Conservation (phyloP, 1,140 invertebrate genomes). For the Penaeus indicus region DNA sequence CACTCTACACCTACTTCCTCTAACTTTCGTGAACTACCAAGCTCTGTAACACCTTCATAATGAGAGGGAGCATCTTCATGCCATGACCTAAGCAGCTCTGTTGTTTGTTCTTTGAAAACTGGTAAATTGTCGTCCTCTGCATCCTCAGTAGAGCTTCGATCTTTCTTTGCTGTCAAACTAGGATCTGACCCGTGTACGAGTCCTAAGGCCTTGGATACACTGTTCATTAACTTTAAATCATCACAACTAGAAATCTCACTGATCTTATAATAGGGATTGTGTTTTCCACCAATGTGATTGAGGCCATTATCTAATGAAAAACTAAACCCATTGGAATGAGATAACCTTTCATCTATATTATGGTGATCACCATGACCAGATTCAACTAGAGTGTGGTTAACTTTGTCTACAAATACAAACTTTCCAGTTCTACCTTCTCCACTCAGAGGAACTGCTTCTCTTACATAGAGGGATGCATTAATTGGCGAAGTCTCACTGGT, state of each 20-base stretch:
- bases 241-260: constrained; percentile 53
- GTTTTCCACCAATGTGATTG: constrained; percentile 54
- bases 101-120: constrained; percentile 56
- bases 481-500: constrained; percentile 40
- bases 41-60: constrained; percentile 38
- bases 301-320: constrained; percentile 60
- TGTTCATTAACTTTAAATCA: constrained; percentile 50
- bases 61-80: constrained; percentile 59
- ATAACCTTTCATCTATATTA: constrained; percentile 33
- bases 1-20: constrained; percentile 52
- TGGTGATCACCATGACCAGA: neutral
- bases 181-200: constrained; percentile 46
- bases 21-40: constrained; percentile 39
- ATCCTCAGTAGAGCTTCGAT: constrained; percentile 12
- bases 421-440: constrained; percentile 37
- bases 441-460: constrained; percentile 41
- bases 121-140: constrained; percentile 47
- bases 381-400: constrained; percentile 30
- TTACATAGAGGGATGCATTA: constrained; percentile 36
- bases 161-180: constrained; percentile 41
- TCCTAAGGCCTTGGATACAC: constrained; percentile 31
- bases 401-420: constrained; percentile 53
- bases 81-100: constrained; percentile 57
- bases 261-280: constrained; percentile 44
- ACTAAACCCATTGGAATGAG: constrained; percentile 55